Conservation (phyloP, 1,140 invertebrate species). For the Dendroctonus ponderosae region DNA sequence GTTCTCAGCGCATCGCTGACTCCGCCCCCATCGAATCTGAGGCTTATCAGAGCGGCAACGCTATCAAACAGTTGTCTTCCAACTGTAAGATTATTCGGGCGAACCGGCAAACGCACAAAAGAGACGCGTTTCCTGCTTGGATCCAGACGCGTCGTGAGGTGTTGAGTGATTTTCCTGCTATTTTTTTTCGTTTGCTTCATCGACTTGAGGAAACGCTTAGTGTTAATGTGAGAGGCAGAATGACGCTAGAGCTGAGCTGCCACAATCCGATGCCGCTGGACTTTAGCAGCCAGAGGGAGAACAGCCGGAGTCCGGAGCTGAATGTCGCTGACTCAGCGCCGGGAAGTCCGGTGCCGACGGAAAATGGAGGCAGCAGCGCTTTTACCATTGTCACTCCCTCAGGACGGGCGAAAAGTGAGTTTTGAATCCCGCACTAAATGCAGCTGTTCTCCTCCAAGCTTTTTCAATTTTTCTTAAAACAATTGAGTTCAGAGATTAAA, state of each 20-base stretch:
- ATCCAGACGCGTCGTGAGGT: neutral
- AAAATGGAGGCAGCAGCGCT: conserved; percentile 46
- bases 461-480: neutral
- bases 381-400: conserved; percentile 45
- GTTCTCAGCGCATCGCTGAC: conserved; percentile 1
- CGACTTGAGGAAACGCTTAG: neutral
- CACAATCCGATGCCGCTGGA: conserved; percentile 48
- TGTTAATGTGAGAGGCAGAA: conserved; percentile 24
- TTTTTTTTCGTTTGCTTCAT: neutral
- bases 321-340: conserved; percentile 43
- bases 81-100: conserved; percentile 32
- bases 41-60: conserved; percentile 41
- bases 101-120: neutral
- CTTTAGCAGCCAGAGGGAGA: conserved; percentile 45
- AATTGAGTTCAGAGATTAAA: neutral
- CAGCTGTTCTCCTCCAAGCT: neutral
- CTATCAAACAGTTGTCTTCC: conserved; percentile 44
- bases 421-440: neutral
- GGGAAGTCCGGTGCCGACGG: conserved; percentile 42
- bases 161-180: neutral
- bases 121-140: neutral
- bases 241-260: conserved; percentile 48
- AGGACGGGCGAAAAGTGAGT: conserved; percentile 23
- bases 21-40: conserved; percentile 31
- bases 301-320: conserved; percentile 43